Evolutionary conservation across 2,113 vertebrate species (phyloP).

Genomic region (Pristiophorus japonicus): DNA sequence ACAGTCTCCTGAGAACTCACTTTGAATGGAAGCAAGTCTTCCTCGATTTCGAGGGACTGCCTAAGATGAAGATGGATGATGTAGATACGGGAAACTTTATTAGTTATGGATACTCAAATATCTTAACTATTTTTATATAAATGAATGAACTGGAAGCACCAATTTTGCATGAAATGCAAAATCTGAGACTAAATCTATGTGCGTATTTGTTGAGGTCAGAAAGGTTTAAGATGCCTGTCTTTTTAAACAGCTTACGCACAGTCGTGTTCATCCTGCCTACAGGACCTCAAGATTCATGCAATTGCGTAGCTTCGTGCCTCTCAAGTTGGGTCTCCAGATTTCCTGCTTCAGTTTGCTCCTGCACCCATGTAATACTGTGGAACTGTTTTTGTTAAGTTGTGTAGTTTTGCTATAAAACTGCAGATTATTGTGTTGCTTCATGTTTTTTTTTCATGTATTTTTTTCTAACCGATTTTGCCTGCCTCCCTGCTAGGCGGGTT

Average conservation of each 20-base stretch:
- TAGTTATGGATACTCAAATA: not conserved
- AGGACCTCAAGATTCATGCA: not conserved
- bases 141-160: not conserved
- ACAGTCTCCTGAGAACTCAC: too few species aligned
- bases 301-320: not conserved
- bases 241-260: constrained; percentile 26
- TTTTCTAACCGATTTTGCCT: not conserved
- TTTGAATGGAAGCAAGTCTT: too few species aligned
- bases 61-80: too few species aligned
- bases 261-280: not conserved
- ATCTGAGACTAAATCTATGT: not conserved
- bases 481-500: not conserved
- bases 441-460: not conserved
- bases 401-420: not conserved
- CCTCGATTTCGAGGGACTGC: too few species aligned
- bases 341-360: constrained; percentile 26
- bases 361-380: too few species aligned
- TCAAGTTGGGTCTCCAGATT: not conserved
- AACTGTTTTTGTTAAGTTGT: not conserved
- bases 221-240: not conserved
- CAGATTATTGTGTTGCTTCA: not conserved
- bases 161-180: not conserved
- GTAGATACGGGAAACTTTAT: not conserved
- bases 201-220: not conserved
- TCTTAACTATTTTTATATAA: not conserved